Base-by-base conservation (phyloP, 2,888 invertebrate genomes). In the Odontocerum albicorne region DNA sequence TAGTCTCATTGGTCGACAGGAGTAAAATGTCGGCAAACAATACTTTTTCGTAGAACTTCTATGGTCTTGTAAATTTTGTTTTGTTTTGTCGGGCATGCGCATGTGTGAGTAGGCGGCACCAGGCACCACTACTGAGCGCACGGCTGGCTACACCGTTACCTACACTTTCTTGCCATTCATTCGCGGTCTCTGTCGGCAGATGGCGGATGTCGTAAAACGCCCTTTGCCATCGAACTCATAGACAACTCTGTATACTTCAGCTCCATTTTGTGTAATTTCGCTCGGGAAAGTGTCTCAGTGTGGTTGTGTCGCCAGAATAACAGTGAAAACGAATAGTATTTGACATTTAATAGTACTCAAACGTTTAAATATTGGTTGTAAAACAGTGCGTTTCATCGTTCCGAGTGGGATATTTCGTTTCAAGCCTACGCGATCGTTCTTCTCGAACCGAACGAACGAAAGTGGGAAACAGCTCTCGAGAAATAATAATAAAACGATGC, bases 121-220 rank as follows among this genome's bases (percentile, higher is more conserved):
- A n/a, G 35, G 35, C 46, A 46, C 54, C 49, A 39, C 31, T 35
- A 52, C 52, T 31, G 50, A 36, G 19, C 44, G 45, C 39, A 19
- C n/a, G 50, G 46, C 35, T 4, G 35, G 51, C 46, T 42, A 46
- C 54, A 49, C 54, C 49, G 54, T 47, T 54, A 47, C 54, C 54
- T 54, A 47, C 54, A 54, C 54, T 55, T 46, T 50, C 49, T 72
- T 72, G 73, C 61, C 73, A 73, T 75, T 76, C 75, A 74, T 74
- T 76, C 74, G 71, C 44, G 36, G 35, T 46, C 56, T 27, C 47
- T 72, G 75, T 74, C 77, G 75, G 76, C 75, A 76, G 76, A 77
- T 77, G 77, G 77, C 77, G 75, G 76, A 76, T 75, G 74, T 74
- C 74, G 75, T 72, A 70, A 72, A 72, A 39, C 74, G 76, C 74